Base-by-base conservation (phyloP, 1,140 invertebrate species). In the Heliconius hermathena region DNA sequence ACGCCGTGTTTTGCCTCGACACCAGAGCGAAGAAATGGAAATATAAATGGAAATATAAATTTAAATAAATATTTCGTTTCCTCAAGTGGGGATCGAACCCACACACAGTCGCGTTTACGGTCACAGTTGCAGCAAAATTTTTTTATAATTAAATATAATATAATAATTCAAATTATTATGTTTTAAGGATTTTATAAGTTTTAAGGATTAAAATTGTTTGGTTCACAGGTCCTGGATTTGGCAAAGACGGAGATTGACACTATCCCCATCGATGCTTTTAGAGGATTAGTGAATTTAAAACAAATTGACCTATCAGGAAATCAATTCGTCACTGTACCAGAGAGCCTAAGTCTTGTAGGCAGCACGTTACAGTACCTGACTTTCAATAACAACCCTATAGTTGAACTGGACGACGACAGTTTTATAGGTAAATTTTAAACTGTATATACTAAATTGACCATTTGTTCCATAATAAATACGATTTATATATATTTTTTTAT, bases 241-340 rank as follows among this genome's bases (percentile, higher is more conserved):
- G 95, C 96, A 0, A 92, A 95, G 82, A 96, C 95, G 26, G 94
- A 94, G 4, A 88, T 96, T 73, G 93, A 95, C 66, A 89, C 88
- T 60, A 84, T 96, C 79, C 95, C 96, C 0, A 77, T 86, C 52
- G 93, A 93, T 54, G 91, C 91, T 46, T 95, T 95, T 46, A 91
- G 85, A 81, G 91, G 92, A 13, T 85, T 95, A 20, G 84, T 84
- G 22, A 93, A 93, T 33, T 84, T 97, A 22, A 89, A 93, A 22
- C 88, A 94, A 49, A 85, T 97, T 33, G 95, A 96, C 85, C 82
- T 96, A 20, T 95, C 96, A 3, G 93, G 95, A 41, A 97, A 97
- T 85, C 86, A 90, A 71, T 95, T 96, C 54, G 89, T 92, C 16
- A 94, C 92, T 9, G 94, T 96, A 3, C 96, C 96, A 0, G 88